phyloP scores from a whole-genome alignment of 1,140 invertebrate species.

The Helicoverpa armigera region DNA sequence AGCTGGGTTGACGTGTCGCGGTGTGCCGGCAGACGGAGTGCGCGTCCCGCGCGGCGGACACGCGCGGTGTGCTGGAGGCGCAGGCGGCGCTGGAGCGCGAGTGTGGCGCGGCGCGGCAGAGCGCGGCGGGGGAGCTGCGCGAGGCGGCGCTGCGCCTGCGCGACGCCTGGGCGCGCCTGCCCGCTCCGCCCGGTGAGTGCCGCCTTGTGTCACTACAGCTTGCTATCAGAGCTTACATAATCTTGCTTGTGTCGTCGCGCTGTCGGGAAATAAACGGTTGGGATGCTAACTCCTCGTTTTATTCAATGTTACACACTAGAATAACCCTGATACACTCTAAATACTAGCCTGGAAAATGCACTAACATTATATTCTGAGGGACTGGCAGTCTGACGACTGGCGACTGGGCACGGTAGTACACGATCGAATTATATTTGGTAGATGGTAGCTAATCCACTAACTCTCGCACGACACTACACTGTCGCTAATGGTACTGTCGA shows the following conservation, averaged over 20 bases:
- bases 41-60: conserved; percentile 88
- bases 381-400: too few relatives aligned
- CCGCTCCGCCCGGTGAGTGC: conserved; percentile 52
- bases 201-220: neutral
- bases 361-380: neutral
- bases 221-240: neutral
- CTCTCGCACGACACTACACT: neutral
- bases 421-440: conserved; percentile 20
- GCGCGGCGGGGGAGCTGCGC: conserved; percentile 87
- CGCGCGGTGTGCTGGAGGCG: conserved; percentile 90
- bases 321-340: neutral
- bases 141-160: conserved; percentile 79
- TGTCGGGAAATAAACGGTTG: conserved; percentile 59
- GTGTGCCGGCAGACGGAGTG: conserved; percentile 69
- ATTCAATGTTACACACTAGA: conserved; percentile 58
- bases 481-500: too few relatives aligned
- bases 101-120: conserved; percentile 87
- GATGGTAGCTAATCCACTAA: conserved; percentile 7
- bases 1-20: neutral
- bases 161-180: conserved; percentile 87
- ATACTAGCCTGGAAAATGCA: neutral
- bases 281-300: conserved; percentile 69
- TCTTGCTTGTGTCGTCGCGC: neutral
- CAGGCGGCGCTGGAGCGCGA: conserved; percentile 89
- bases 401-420: neutral